Percentiles rank a stretch among this genome's conserved stretches.
Conservation (phyloP, 2,797 vertebrate species). For the Avahi laniger region DNA sequence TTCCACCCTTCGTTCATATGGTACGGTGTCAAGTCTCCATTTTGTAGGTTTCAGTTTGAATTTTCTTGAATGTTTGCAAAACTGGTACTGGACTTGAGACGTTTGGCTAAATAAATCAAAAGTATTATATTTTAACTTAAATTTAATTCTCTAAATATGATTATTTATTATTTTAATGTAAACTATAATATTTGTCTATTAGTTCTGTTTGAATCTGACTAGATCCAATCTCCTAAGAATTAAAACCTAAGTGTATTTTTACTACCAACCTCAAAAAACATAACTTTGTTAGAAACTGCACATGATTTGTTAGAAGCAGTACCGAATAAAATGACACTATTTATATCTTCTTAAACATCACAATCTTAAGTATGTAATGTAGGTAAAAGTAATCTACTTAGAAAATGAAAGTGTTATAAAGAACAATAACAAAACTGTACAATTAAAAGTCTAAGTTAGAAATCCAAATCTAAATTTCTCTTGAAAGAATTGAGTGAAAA, state of each 20-base stretch:
- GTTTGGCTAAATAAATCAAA: conserved; percentile 91
- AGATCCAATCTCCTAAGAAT: conserved; percentile 38
- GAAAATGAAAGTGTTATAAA: neutral
- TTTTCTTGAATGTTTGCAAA: conserved; percentile 96
- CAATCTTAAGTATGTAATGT: conserved; percentile 6
- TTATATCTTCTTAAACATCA: neutral
- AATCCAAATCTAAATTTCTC: conserved; percentile 29
- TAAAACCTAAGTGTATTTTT: conserved; percentile 33
- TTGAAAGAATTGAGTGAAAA: neutral
- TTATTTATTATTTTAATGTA: conserved; percentile 14
- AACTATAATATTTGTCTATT: neutral
- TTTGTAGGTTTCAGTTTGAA: conserved; percentile 87
- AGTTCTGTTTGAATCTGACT: conserved; percentile 19
- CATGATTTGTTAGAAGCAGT: conserved; percentile 4
- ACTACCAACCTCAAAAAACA: neutral
- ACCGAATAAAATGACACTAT: conserved; percentile 13
- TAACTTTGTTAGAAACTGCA: conserved; percentile 33
- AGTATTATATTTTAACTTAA: conserved; percentile 71
- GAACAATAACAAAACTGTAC: neutral
- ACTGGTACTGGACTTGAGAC: conserved; percentile 92
- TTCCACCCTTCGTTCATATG: neutral
- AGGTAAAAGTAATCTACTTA: conserved; percentile 5
- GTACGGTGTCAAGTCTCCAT: conserved; percentile 45
- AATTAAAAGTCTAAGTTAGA: conserved; percentile 35
- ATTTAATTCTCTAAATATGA: conserved; percentile 35